Evolutionary conservation across 2,888 invertebrate species (phyloP).

Genomic region (Syrphus vitripennis): DNA sequence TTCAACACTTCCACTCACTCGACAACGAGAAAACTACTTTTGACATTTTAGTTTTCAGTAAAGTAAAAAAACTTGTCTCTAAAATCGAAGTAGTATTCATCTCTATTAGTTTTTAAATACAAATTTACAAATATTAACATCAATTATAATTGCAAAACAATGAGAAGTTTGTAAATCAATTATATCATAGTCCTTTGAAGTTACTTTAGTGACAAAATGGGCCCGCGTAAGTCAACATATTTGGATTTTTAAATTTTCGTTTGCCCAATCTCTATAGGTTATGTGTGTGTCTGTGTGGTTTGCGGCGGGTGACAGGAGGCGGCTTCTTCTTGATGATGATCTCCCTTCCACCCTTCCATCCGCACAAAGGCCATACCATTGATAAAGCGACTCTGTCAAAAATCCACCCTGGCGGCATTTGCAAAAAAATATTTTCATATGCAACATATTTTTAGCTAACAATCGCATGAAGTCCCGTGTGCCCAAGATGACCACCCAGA

Average conservation of each 20-base stretch:
- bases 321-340: constrained; percentile 80
- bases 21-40: not conserved
- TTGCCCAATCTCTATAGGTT: constrained; percentile 72
- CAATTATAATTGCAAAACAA: constrained; percentile 14
- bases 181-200: not conserved
- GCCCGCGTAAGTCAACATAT: constrained; percentile 71
- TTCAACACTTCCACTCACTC: not conserved
- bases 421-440: constrained; percentile 10
- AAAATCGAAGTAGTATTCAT: constrained; percentile 26
- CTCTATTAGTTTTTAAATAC: constrained; percentile 27
- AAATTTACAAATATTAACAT: constrained; percentile 32
- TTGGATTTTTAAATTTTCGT: constrained; percentile 32
- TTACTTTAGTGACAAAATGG: constrained; percentile 54
- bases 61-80: constrained; percentile 38
- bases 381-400: constrained; percentile 21
- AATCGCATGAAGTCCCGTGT: constrained; percentile 91
- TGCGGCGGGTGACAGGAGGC: constrained; percentile 46
- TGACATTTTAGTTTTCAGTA: constrained; percentile 43
- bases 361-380: not conserved
- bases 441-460: constrained; percentile 83
- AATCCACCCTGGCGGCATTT: constrained; percentile 34
- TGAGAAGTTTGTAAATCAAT: constrained; percentile 34
- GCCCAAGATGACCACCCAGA: constrained; percentile 84
- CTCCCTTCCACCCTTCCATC: not conserved
- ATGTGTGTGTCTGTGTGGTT: constrained; percentile 38